Evolutionary conservation across 2,888 invertebrate species (phyloP).

Genomic region (Elmis aenea): DNA sequence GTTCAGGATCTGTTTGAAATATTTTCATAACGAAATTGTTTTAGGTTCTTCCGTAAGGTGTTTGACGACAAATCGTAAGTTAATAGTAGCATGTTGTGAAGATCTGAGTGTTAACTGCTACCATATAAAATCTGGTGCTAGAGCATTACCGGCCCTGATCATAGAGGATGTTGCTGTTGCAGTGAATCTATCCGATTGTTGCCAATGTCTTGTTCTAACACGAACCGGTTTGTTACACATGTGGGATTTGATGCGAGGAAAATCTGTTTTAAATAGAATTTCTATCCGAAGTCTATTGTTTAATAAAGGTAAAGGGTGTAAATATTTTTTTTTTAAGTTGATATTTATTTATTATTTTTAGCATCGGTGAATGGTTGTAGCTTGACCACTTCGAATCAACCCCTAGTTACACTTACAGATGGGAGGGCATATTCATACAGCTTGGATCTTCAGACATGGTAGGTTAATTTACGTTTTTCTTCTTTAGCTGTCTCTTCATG

Average conservation of each 20-base stretch:
- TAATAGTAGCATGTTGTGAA: conserved; percentile 61
- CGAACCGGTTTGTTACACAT: conserved; percentile 51
- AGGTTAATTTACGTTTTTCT: too few relatives aligned
- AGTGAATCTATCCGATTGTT: conserved; percentile 48
- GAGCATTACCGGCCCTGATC: conserved; percentile 52
- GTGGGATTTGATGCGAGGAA: conserved; percentile 57
- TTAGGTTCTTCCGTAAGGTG: conserved; percentile 58
- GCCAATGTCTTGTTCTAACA: conserved; percentile 53
- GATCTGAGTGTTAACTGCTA: conserved; percentile 65
- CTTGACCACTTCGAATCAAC: conserved; percentile 61
- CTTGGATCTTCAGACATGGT: conserved; percentile 70
- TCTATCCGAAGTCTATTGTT: conserved; percentile 58
- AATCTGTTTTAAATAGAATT: conserved; percentile 52
- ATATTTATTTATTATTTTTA: conserved; percentile 36
- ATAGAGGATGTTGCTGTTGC: conserved; percentile 57
- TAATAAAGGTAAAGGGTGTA: conserved; percentile 46
- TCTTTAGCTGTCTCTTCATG: too few relatives aligned
- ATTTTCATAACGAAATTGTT: too few relatives aligned
- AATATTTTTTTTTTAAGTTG: conserved; percentile 2
- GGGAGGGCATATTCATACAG: conserved; percentile 83
- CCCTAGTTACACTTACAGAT: conserved; percentile 77
- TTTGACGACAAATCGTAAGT: conserved; percentile 55
- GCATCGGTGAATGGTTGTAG: conserved; percentile 56
- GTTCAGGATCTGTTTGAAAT: too few relatives aligned
- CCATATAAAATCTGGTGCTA: conserved; percentile 48